Percentiles rank a stretch among this genome's conserved stretches.
Evolutionary conservation across 2,113 vertebrate species (phyloP).

Genomic region (Phaethornis superciliosus): DNA sequence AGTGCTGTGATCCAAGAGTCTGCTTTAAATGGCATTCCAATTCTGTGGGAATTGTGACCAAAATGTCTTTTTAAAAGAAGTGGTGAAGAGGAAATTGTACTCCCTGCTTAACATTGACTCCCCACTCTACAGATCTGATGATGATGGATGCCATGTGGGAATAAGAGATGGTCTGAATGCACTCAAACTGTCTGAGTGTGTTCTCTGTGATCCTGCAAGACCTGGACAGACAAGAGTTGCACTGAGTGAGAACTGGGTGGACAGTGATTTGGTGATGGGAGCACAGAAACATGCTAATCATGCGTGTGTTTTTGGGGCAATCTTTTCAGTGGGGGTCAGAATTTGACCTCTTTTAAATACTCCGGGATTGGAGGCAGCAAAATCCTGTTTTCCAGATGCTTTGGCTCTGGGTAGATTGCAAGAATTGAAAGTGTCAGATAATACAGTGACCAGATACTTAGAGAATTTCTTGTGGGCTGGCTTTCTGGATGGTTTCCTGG

Average conservation of each 20-base stretch:
- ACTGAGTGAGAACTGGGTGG: not conserved
- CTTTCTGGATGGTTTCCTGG: not conserved
- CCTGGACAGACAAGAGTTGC: not conserved
- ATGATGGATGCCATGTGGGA: not conserved
- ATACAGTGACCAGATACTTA: not conserved
- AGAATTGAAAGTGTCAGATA: not conserved
- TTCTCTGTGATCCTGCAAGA: not conserved
- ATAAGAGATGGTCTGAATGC: not conserved
- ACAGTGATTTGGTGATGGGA: not conserved
- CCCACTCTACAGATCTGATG: not conserved
- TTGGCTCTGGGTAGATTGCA: not conserved
- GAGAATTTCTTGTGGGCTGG: not conserved
- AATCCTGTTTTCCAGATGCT: not conserved
- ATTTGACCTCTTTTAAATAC: not conserved
- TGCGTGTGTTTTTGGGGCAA: fast-evolving
- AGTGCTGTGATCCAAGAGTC: not conserved
- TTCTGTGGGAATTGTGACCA: not conserved
- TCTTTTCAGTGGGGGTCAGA: not conserved
- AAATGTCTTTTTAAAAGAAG: not conserved
- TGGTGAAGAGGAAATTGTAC: not conserved
- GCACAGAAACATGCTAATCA: not conserved
- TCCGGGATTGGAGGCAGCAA: not conserved
- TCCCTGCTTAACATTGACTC: not conserved
- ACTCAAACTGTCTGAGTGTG: not conserved
- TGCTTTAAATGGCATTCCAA: not conserved